A percentile compares a stretch with the other conserved stretches of the same genome.
Evolutionary conservation across 2,113 vertebrate species (phyloP).

Genomic region (Myiozetetes cayanensis): DNA sequence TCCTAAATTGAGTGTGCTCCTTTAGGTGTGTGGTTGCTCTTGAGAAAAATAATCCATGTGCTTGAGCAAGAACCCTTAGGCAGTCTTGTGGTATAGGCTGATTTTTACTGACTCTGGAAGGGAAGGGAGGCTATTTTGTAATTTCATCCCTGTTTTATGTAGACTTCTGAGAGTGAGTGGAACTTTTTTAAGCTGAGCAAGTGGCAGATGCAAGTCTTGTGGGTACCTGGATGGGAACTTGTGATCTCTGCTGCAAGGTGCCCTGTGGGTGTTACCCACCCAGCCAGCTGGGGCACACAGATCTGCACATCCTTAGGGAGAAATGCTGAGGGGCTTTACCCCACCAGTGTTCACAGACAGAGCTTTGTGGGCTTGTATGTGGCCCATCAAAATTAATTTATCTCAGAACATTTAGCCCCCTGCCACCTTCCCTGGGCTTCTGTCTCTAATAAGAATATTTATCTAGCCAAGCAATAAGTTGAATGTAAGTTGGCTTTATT

Average conservation of each 20-base stretch:
- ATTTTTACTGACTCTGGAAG: neutral
- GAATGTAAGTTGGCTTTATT: conserved; percentile 62
- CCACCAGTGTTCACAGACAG: neutral
- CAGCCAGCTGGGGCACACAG: fast-evolving
- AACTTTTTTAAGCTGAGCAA: neutral
- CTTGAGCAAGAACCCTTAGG: neutral
- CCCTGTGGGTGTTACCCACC: neutral
- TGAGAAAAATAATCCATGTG: neutral
- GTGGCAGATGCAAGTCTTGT: neutral
- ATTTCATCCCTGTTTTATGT: neutral
- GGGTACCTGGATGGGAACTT: neutral
- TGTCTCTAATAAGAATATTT: conserved; percentile 39
- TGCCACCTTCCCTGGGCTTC: neutral
- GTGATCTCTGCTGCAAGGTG: neutral
- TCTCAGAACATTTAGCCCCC: neutral
- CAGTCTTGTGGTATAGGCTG: neutral
- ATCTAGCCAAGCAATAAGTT: conserved; percentile 11
- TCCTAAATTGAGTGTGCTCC: neutral
- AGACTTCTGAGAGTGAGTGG: neutral
- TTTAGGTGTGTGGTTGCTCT: neutral
- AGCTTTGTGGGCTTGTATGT: neutral
- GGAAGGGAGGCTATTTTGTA: neutral
- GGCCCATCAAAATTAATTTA: neutral
- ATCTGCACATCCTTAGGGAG: neutral
- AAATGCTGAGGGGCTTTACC: neutral